Percentiles rank a stretch among this genome's conserved stretches.
These are phyloP conservation scores for Aplysina aerophoba DNA, from an alignment of 37 sponge, comb jelly and placozoan species.

Conservation along the genomic window DNA sequence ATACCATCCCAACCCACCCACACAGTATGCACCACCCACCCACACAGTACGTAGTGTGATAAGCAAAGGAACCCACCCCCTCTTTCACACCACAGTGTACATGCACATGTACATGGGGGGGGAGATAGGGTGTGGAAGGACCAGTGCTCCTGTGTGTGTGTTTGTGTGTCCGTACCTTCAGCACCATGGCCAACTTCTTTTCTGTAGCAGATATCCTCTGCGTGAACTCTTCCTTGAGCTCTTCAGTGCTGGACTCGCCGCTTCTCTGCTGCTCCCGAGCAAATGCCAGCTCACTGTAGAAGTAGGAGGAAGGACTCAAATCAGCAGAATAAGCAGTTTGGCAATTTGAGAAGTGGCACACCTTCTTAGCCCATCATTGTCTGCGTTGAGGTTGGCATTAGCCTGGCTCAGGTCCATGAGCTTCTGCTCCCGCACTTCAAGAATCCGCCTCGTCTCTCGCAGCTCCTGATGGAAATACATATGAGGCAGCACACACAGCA, in stretches of 20 bases:
- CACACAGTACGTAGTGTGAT: not conserved
- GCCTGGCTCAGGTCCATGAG: conserved; percentile 70
- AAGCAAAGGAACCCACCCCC: not conserved
- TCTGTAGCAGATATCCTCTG: conserved; percentile 58
- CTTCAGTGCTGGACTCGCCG: conserved; percentile 39
- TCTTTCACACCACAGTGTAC: not conserved
- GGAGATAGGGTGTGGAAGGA: no score
- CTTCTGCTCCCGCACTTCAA: conserved; percentile 73
- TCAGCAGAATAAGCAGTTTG: not conserved
- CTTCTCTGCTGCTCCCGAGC: conserved; percentile 15
- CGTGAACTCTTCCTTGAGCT: conserved; percentile 73
- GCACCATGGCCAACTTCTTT: conserved; percentile 74
- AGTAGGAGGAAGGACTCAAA: not conserved
- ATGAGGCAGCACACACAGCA: not conserved
- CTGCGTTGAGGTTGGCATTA: conserved; percentile 54
- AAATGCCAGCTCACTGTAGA: conserved; percentile 51
- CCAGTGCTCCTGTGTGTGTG: not conserved
- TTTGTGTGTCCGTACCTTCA: conserved; percentile 38
- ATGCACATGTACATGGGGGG: not conserved
- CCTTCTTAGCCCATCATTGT: conserved; percentile 64
- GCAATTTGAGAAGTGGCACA: not conserved
- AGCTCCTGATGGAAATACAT: conserved; percentile 60
- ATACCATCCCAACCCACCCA: no score
- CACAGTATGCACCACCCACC: not conserved
- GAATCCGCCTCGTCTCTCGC: conserved; percentile 26